phyloP scores from a whole-genome alignment of 2,797 vertebrate genomes.

The Zonotrichia albicollis region DNA sequence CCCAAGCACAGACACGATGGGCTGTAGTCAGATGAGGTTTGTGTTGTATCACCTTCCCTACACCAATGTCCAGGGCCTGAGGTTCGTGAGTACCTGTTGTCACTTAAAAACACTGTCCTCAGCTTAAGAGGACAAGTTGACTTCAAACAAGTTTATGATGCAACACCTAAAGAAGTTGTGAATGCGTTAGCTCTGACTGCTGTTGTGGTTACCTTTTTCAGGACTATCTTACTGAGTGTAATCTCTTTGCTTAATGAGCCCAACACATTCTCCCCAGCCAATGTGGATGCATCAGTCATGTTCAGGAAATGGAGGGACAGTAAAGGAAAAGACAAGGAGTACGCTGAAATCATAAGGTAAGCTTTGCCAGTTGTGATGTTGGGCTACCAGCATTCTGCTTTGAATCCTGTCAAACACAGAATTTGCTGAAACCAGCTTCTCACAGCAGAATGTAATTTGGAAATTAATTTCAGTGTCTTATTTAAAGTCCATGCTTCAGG shows the following conservation, averaged over 20 bases:
- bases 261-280: constrained; percentile 98
- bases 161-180: neutral
- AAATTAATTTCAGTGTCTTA: neutral
- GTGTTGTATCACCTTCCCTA: neutral
- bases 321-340: constrained; percentile 99
- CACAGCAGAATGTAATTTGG: neutral
- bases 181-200: neutral
- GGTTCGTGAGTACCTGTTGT: neutral
- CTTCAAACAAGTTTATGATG: neutral
- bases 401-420: neutral
- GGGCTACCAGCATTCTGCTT: neutral
- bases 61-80: neutral
- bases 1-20: neutral
- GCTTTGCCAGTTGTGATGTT: neutral
- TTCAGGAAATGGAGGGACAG: constrained; percentile 99
- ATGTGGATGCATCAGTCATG: constrained; percentile 98
- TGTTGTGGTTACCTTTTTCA: constrained; percentile 59
- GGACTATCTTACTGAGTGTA: constrained; percentile 96
- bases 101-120: neutral
- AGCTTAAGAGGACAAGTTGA: neutral
- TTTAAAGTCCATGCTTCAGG: neutral
- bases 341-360: constrained; percentile 97
- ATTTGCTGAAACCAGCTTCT: neutral
- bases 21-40: neutral
- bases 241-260: constrained; percentile 99